phyloP scores from a whole-genome alignment of 2,113 vertebrate genomes.

The Spea multiplicata region DNA sequence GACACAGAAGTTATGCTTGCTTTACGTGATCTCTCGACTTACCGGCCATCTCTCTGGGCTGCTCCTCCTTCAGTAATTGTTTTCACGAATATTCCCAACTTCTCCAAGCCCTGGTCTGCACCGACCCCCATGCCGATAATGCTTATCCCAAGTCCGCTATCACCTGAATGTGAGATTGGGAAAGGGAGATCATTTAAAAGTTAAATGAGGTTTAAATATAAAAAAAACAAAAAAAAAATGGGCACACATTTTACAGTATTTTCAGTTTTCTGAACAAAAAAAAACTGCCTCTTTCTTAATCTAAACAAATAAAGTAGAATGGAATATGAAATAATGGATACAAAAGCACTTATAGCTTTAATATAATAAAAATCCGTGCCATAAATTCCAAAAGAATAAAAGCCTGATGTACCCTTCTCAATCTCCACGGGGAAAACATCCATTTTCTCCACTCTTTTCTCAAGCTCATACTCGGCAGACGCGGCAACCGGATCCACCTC shows the following conservation, averaged over 20 bases:
- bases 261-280: too few relatives aligned
- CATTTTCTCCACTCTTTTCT: conserved; percentile 94
- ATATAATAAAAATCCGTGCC: too few relatives aligned
- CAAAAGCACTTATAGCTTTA: neutral
- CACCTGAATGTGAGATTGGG: conserved; percentile 58
- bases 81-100: conserved; percentile 92
- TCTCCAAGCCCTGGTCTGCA: conserved; percentile 89
- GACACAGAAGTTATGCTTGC: too few relatives aligned
- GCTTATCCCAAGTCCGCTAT: conserved; percentile 88
- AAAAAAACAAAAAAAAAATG: too few relatives aligned
- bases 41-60: conserved; percentile 82
- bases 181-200: neutral
- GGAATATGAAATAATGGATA: neutral
- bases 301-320: too few relatives aligned
- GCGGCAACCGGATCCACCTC: conserved; percentile 90
- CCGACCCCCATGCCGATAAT: conserved; percentile 95
- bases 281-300: too few relatives aligned
- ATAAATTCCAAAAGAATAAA: neutral
- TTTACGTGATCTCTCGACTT: conserved; percentile 50
- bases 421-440: conserved; percentile 91
- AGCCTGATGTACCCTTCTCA: conserved; percentile 74
- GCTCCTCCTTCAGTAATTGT: conserved; percentile 86
- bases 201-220: too few relatives aligned
- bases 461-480: conserved; percentile 88
- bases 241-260: too few relatives aligned